Evolutionary conservation across 1,140 invertebrate species (phyloP), one percentile per base, ranked within the genome.

Genomic region (Apis florea): DNA sequence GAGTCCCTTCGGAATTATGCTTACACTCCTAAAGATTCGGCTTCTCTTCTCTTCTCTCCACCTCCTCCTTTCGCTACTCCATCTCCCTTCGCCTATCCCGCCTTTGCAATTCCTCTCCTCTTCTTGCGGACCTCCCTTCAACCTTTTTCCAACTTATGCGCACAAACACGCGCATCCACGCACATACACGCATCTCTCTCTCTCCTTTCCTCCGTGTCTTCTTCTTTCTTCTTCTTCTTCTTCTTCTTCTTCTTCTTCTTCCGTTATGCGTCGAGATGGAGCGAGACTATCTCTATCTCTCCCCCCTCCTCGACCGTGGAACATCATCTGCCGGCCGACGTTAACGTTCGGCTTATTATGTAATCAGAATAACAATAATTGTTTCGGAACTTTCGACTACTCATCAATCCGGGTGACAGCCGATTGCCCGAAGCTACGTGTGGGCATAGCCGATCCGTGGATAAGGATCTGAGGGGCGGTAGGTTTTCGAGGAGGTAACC

Each of bases 281-380:
- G 49, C 51, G 54, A 40, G 31, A 26, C 59, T 66, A 63, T 81
- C 59, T 79, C 59, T 59, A 15, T 51, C n/a, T n/a, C 17, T 12
- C 10, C 59, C 31, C 8, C 1, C 0, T 26, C 31, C 31, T 6
- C 31, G 31, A 40, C 31, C 11, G 19, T 51, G 26, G 47, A 26
- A 56, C 73, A 19, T 69, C 31, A 40, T n/a, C 31, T 40, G n/a
- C 63, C n/a, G 53, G 31, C 40, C 17, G 19, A 80, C 78, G 67
- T 83, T 75, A 83, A 81, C 82, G 76, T 68, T 81, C 51, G 81
- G 86, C 89, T 93, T 90, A 93, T 92, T 93, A 92, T 90, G 84
- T 92, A 93, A 93, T 92, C 90, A 91, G 90, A 92, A 92, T 91
- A 90, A 90, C 89, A 91, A 92, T 93, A 92, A 93, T 93, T 93